Percentiles rank a stretch among this genome's conserved stretches.
Conservation (phyloP, 2,113 vertebrate species). For the Halichoeres trimaculatus region DNA sequence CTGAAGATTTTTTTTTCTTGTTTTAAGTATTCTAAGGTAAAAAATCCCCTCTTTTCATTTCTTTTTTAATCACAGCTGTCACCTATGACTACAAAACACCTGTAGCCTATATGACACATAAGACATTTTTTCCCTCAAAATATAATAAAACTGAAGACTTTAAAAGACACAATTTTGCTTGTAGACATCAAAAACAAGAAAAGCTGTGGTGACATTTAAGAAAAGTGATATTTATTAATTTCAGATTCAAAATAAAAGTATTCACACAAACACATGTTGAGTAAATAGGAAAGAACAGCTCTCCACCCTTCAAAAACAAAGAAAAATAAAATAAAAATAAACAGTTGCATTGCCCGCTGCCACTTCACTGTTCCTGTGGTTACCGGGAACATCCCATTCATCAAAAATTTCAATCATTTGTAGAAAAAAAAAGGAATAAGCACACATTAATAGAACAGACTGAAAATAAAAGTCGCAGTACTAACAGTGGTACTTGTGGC, state of each 20-base stretch:
- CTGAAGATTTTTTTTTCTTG: no score
- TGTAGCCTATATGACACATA: no score
- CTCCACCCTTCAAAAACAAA: conserved; percentile 66
- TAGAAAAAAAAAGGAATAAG: conserved; percentile 66
- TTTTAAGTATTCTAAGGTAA: no score
- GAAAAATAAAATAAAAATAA: conserved; percentile 36
- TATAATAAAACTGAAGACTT: no score
- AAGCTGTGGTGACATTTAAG: conserved; percentile 70
- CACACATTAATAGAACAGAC: conserved; percentile 68
- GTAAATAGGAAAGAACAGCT: conserved; percentile 79
- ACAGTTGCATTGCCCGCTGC: conserved; percentile 62
- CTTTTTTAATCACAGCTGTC: no score
- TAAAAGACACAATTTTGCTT: no score
- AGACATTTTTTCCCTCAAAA: no score
- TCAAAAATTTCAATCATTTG: conserved; percentile 58
- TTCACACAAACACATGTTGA: conserved; percentile 84
- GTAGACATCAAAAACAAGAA: no score
- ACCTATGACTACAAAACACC: no score
- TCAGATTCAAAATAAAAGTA: conserved; percentile 83
- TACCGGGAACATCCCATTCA: conserved; percentile 72
- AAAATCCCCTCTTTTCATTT: no score
- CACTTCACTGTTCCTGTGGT: conserved; percentile 65
- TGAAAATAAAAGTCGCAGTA: conserved; percentile 53
- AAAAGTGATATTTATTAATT: conserved; percentile 80
- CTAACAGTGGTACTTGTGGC: conserved; percentile 65